These are phyloP conservation scores for Hemaris fuciformis DNA, from an alignment of 2,888 invertebrate genomes.

Conservation along the genomic window DNA sequence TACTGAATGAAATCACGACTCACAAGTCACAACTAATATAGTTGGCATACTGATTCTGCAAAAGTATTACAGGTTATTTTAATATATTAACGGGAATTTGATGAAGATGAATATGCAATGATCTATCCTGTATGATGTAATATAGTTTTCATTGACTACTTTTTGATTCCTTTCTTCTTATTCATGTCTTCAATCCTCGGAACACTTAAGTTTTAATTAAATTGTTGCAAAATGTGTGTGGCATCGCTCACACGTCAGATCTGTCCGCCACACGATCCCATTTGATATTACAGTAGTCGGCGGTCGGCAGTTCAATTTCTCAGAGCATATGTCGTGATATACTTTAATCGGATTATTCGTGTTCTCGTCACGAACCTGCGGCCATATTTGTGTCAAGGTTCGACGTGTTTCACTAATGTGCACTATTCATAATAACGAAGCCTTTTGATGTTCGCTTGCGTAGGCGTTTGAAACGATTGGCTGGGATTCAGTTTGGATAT, in stretches of 20 bases:
- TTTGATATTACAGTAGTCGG: conserved; percentile 2
- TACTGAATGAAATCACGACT: not conserved
- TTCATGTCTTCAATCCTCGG: too few relatives aligned
- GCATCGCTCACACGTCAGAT: not conserved
- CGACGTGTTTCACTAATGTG: conserved; percentile 26
- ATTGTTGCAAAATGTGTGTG: not conserved
- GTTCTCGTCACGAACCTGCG: conserved; percentile 22
- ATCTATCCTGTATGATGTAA: too few relatives aligned
- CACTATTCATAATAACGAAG: conserved; percentile 21
- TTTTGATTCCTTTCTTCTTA: too few relatives aligned
- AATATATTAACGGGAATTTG: too few relatives aligned
- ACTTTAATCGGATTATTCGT: conserved; percentile 23
- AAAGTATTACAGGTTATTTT: not conserved
- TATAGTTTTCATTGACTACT: too few relatives aligned
- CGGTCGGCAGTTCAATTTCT: conserved; percentile 11
- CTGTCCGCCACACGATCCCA: not conserved
- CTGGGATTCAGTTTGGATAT: not conserved
- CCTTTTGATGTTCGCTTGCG: conserved; percentile 18
- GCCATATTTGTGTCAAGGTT: conserved; percentile 29
- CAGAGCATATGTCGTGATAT: conserved; percentile 19
- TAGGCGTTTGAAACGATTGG: not conserved
- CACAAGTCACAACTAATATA: not conserved
- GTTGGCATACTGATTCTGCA: not conserved
- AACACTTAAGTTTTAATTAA: too few relatives aligned
- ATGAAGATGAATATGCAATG: too few relatives aligned